A percentile compares a stretch with the other conserved stretches of the same genome.
phyloP scores from a whole-genome alignment of 2,113 vertebrate species.

The Chionodraco myersi region DNA sequence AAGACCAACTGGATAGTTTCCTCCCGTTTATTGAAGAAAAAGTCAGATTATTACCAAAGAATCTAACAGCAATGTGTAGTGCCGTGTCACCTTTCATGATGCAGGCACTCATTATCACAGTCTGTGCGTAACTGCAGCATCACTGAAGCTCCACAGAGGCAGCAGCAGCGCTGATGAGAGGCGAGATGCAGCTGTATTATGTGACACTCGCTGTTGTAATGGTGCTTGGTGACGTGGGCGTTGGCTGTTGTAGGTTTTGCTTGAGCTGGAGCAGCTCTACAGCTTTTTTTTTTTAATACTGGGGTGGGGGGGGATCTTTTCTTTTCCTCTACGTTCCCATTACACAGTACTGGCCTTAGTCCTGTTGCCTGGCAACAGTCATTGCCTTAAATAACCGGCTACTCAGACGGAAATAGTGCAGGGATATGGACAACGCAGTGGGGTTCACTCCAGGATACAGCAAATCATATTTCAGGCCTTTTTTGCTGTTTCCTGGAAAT shows the following conservation, averaged over 20 bases:
- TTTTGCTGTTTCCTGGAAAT: conserved; percentile 20
- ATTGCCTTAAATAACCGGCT: conserved; percentile 84
- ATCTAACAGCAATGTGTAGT: neutral
- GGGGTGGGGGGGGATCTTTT: conserved; percentile 61
- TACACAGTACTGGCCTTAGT: conserved; percentile 76
- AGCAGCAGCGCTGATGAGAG: neutral
- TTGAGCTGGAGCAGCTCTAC: conserved; percentile 61
- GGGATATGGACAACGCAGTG: conserved; percentile 66
- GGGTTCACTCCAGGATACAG: conserved; percentile 81
- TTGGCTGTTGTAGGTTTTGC: conserved; percentile 68
- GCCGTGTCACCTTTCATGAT: conserved; percentile 39
- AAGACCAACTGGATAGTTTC: neutral
- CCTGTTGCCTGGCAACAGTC: conserved; percentile 86
- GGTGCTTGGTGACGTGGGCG: conserved; percentile 77
- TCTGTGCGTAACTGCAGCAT: conserved; percentile 35
- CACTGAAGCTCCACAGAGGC: conserved; percentile 9
- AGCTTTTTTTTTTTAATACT: conserved; percentile 74
- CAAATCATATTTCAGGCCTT: conserved; percentile 58
- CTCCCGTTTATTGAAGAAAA: conserved; percentile 4
- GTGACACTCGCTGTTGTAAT: conserved; percentile 60
- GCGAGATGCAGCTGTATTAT: conserved; percentile 40
- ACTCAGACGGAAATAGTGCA: conserved; percentile 77
- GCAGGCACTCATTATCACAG: conserved; percentile 36
- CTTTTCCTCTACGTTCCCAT: conserved; percentile 76
- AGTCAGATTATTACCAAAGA: neutral